Evolutionary conservation across 2,113 vertebrate species (phyloP), one percentile per base, ranked within the genome.

Genomic region (Odontesthes bonariensis): DNA sequence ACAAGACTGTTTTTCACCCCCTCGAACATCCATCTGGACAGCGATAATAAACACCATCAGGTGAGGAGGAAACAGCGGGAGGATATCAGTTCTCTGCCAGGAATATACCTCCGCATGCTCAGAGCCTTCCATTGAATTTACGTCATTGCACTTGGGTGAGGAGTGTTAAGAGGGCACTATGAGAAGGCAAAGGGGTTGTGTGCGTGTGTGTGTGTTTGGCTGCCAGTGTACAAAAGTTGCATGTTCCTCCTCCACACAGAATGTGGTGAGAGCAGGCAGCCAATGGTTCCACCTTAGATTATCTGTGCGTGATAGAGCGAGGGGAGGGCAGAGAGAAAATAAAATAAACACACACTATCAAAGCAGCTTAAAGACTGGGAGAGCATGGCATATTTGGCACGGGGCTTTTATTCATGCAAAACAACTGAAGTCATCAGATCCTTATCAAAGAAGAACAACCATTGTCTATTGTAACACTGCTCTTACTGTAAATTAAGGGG

Each of bases 391-490:
- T 53, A 69, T 73, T 79, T 88, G 81, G 84, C 79, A 85, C 54
- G 44, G 19, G 84, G 75, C 57, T n/a, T 90, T 88, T 88, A 91
- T 88, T 87, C 79, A 78, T 60, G 79, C 83, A 77, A 77, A 89
- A 88, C 66, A 77, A 77, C 55, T 69, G 64, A 75, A 82, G 77
- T 73, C 63, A 55, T 72, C 58, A 63, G 74, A 85, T 79, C 59
- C 53, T 72, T 73, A 75, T 79, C 66, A 52, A 76, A 47, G n/a
- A 46, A 74, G 40, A 79, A 64, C 82, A 46, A 73, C 22, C 47
- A 69, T 60, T 75, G 72, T 68, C 52, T 62, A 72, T 42, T 74
- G 27, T 51, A 70, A 75, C 14, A n/a, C 12, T 57, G 59, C 19
- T 81, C 56, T 72, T 65, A n/a, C 53, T 73, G 17, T 7, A 77